Conservation (phyloP, 2,113 vertebrate genomes). For the Neomonachus schauinslandi region DNA sequence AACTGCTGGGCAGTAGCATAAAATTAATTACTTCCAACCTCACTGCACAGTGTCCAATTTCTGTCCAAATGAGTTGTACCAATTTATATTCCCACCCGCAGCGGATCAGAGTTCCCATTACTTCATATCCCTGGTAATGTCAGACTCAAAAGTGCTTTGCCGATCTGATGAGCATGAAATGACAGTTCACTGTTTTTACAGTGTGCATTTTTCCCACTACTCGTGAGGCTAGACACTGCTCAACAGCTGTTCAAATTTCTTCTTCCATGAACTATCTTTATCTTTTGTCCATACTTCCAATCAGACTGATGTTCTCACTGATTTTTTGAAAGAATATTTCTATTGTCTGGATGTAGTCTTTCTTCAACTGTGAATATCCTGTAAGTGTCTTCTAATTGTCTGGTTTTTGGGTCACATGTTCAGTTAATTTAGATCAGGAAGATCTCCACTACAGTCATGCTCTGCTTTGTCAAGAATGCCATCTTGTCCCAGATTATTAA, state of each 20-base stretch:
- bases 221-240: not conserved
- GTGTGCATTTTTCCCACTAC: not conserved
- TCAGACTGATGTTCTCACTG: not conserved
- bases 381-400: not conserved
- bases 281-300: not conserved
- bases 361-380: not conserved
- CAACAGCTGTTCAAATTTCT: not conserved
- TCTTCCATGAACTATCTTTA: not conserved
- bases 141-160: not conserved
- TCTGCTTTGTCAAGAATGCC: not conserved
- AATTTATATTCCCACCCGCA: not conserved
- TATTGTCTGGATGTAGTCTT: not conserved
- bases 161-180: not conserved
- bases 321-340: not conserved
- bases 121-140: not conserved
- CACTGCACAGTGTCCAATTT: not conserved
- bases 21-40: not conserved
- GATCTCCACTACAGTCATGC: not conserved
- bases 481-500: not conserved
- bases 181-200: not conserved
- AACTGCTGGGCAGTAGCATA: not conserved
- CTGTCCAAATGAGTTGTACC: not conserved
- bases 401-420: not conserved
- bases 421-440: not conserved
- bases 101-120: not conserved